These are phyloP conservation scores for Eueremaeus valkanovi DNA, from an alignment of 2,888 invertebrate genomes.

Conservation along the genomic window DNA sequence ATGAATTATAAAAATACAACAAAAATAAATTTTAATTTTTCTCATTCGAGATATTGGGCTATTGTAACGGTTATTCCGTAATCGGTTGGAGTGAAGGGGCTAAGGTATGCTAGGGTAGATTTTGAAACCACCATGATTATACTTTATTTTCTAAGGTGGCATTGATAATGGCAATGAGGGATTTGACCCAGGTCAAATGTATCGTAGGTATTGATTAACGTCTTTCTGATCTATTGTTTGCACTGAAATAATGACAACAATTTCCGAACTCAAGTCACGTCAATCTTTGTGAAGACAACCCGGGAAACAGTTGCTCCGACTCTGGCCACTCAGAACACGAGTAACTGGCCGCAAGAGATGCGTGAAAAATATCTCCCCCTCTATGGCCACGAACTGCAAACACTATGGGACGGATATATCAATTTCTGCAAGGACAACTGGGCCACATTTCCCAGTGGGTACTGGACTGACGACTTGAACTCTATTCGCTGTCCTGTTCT, in stretches of 20 bases:
- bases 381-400: constrained; percentile 34
- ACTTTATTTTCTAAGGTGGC: too few species aligned
- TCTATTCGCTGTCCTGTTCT: constrained; percentile 30
- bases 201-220: not conserved
- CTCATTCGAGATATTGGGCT: not conserved
- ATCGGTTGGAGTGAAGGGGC: too few species aligned
- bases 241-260: not conserved
- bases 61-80: constrained; percentile 43
- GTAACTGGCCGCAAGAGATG: not conserved
- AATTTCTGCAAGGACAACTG: constrained; percentile 29
- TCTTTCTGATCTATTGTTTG: not conserved
- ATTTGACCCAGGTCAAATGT: too few species aligned
- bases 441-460: not conserved
- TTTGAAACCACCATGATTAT: too few species aligned
- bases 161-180: too few species aligned
- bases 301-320: not conserved
- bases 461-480: not conserved
- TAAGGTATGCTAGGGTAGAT: too few species aligned
- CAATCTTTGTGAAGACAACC: not conserved
- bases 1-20: not conserved
- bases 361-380: constrained; percentile 18
- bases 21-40: not conserved
- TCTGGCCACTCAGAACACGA: not conserved
- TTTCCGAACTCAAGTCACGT: not conserved
- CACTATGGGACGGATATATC: constrained; percentile 32